Percentiles rank a stretch among this genome's conserved stretches.
phyloP scores from a whole-genome alignment of 2,888 invertebrate species.

The Trissoscelio sp. region DNA sequence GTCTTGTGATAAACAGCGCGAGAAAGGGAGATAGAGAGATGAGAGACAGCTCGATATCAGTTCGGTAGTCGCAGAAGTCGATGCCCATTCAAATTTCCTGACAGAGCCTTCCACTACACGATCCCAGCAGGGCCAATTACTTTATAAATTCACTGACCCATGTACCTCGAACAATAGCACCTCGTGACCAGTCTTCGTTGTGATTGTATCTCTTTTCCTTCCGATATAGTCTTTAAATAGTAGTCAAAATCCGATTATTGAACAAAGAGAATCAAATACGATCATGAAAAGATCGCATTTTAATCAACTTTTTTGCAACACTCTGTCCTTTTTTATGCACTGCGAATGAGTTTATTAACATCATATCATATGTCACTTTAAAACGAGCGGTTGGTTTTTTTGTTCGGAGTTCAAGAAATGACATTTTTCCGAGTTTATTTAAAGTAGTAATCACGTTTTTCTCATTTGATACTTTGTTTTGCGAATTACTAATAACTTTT shows the following conservation, averaged over 20 bases:
- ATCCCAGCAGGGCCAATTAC: constrained; percentile 52
- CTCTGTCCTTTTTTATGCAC: not conserved
- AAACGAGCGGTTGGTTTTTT: no score
- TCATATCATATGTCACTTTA: not conserved
- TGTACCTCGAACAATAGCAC: constrained; percentile 49
- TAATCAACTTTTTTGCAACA: constrained; percentile 38
- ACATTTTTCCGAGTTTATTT: no score
- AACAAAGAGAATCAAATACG: constrained; percentile 43
- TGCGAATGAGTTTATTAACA: constrained; percentile 22
- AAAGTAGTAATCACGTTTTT: no score
- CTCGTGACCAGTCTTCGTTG: constrained; percentile 26
- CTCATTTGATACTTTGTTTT: no score
- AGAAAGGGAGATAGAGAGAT: constrained; percentile 8
- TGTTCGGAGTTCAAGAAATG: no score
- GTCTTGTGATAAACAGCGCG: constrained; percentile 24
- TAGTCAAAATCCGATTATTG: constrained; percentile 48
- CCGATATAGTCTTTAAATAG: constrained; percentile 46
- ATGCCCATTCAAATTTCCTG: constrained; percentile 55
- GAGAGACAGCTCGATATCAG: constrained; percentile 43
- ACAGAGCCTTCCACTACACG: constrained; percentile 31
- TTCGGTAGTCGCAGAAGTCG: constrained; percentile 22
- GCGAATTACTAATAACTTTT: no score
- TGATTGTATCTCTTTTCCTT: constrained; percentile 45
- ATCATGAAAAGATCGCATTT: constrained; percentile 26
- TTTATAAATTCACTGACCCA: constrained; percentile 58